Evolutionary conservation across 2,888 invertebrate genomes (phyloP).

Genomic region (Eupeodes luniger): DNA sequence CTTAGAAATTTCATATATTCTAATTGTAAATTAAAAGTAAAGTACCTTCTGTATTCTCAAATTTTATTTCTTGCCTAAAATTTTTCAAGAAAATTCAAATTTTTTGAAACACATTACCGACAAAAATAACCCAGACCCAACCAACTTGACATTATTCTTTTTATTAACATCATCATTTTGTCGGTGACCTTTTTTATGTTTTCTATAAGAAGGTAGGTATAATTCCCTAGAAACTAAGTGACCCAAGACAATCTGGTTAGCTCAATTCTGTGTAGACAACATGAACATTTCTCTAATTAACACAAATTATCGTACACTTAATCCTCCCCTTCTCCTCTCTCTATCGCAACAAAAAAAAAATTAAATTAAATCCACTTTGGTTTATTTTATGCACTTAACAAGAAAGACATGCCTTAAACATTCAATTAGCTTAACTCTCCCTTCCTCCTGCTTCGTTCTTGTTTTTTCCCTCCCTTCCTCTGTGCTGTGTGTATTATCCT

Average conservation of each 20-base stretch:
- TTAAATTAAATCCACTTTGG: conserved; percentile 18
- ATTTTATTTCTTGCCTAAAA: too few species aligned
- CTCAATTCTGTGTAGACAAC: neutral
- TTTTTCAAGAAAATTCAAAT: too few species aligned
- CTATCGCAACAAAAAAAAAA: conserved; percentile 4
- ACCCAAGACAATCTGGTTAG: conserved; percentile 17
- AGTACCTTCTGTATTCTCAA: too few species aligned
- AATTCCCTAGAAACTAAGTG: conserved; percentile 9
- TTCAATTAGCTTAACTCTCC: conserved; percentile 37
- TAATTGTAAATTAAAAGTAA: too few species aligned
- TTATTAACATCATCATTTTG: neutral
- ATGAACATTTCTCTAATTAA: conserved; percentile 49
- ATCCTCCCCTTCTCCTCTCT: too few species aligned
- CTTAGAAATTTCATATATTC: too few species aligned
- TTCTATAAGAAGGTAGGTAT: neutral
- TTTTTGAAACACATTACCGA: too few species aligned
- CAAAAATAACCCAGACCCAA: too few species aligned
- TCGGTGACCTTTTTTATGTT: neutral
- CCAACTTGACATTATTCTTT: too few species aligned
- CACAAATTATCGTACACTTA: conserved; percentile 29
- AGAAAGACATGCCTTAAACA: conserved; percentile 32
- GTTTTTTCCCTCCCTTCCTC: neutral
- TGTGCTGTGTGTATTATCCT: conserved; percentile 11
- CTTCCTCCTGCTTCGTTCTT: neutral
- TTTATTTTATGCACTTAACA: neutral